phyloP scores from a whole-genome alignment of 2,797 vertebrate species.

The Catostomus latipinnis region DNA sequence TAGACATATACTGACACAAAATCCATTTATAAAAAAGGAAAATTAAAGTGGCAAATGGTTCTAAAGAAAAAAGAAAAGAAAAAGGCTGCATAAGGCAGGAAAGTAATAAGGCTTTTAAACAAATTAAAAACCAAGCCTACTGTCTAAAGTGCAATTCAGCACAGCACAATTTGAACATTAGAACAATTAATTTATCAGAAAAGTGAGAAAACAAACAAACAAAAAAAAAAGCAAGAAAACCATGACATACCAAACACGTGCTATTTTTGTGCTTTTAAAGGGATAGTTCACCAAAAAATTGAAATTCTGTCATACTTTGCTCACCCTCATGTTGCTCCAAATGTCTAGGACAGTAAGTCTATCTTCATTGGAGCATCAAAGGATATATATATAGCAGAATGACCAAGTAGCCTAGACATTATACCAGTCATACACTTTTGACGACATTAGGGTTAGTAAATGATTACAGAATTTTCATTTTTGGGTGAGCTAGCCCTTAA shows the following conservation, averaged over 20 bases:
- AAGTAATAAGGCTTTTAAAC: constrained; percentile 9
- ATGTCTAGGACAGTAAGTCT: no score
- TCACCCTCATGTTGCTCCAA: background rate
- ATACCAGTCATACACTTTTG: background rate
- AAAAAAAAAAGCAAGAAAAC: background rate
- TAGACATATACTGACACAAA: background rate
- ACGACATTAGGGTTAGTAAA: background rate
- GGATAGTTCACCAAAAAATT: background rate
- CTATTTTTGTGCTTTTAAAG: constrained; percentile 53
- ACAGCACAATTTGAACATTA: background rate
- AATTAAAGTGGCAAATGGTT: constrained; percentile 8
- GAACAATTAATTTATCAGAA: background rate
- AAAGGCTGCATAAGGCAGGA: constrained; percentile 34
- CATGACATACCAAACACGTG: background rate
- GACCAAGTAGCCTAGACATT: background rate
- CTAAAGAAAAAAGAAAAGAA: background rate
- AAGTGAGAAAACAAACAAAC: background rate
- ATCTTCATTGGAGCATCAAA: background rate
- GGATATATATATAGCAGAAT: no score
- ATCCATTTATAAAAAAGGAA: background rate
- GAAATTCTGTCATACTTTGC: background rate
- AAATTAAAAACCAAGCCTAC: constrained; percentile 2
- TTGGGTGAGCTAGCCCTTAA: background rate
- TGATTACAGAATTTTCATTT: background rate
- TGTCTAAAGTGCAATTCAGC: constrained; percentile 35